Base-by-base conservation (phyloP, 1,140 invertebrate species). In the Spodoptera frugiperda region DNA sequence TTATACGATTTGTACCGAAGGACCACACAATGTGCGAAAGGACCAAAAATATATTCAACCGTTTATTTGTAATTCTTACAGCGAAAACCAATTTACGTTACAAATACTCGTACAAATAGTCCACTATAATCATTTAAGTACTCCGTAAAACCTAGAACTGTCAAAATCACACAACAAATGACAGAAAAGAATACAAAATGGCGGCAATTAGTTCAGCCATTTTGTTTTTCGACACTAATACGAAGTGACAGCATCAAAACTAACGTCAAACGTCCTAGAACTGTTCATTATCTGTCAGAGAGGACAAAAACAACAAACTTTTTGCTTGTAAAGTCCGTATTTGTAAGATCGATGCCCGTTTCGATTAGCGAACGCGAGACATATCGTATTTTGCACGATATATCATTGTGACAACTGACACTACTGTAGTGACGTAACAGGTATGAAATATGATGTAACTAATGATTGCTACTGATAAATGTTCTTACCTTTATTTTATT, bases 291-390 rank as follows among this genome's bases (percentile, higher is more conserved):
- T 9, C 44, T 21, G 61, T 49, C 61, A 48, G 3, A 48, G 19
- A 48, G 33, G 57, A 65, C 61, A 68, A 30, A 67, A 68, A 53
- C 46, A 53, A 68, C 21, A 51, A 25, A 68, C 8, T 51, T 51
- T 68, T 51, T 51, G 19, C 21, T 71, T 71, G 49, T 71, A 55
- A 71, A 19, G 68, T 54, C 33, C 68, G 55, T 71, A 71, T 55
- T 9, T 17, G 51, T 39, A n/a, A 71, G 51, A 70, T 70, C 65
- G 65, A 70, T 70, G 65, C 65, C 65, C 65, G 21, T 1, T 39
- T 51, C 25, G 15, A 70, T 70, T 53, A 65, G 21, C 48, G 48
- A 15, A 15, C 46, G 65, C 21, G 46, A 55, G 33, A 65, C 33
- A 33, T 44, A 48, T 44, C 30, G 25, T 61, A 44, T 61, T 73